Evolutionary conservation across 2,888 invertebrate genomes (phyloP).

Genomic region (Drosophila infuscata): DNA sequence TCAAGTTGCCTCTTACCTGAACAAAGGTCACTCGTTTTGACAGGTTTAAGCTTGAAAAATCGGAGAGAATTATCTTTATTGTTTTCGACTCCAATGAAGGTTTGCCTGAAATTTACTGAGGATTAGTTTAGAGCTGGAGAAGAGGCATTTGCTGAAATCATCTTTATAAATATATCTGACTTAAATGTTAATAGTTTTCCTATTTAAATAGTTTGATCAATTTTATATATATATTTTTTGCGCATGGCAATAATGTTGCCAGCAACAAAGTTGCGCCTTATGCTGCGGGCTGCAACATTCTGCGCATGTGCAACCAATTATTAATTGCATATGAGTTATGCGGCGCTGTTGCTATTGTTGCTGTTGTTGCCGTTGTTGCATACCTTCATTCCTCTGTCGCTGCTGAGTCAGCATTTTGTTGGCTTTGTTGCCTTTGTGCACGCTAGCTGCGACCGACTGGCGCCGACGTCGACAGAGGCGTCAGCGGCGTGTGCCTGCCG

Average conservation of each 20-base stretch:
- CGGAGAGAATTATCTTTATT: conserved; percentile 33
- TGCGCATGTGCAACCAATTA: conserved; percentile 80
- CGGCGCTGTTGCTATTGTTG: conserved; percentile 41
- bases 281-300: conserved; percentile 65
- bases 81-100: conserved; percentile 14
- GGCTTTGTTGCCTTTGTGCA: conserved; percentile 59
- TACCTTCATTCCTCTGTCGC: conserved; percentile 37
- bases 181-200: background rate
- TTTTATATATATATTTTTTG: background rate
- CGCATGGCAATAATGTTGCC: conserved; percentile 40
- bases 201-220: background rate
- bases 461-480: conserved; percentile 68
- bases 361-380: conserved; percentile 36
- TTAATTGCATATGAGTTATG: conserved; percentile 82
- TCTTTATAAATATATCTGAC: background rate
- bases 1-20: conserved; percentile 36
- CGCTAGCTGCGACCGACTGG: conserved; percentile 48
- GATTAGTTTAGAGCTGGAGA: conserved; percentile 3
- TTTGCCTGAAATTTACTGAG: background rate
- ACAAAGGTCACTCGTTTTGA: conserved; percentile 46
- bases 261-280: conserved; percentile 59
- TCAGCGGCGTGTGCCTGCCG: conserved; percentile 73
- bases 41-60: conserved; percentile 45
- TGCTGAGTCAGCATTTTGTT: conserved; percentile 71
- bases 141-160: background rate